Conservation (phyloP, 2,113 vertebrate species). For the Leucopternis melanops region DNA sequence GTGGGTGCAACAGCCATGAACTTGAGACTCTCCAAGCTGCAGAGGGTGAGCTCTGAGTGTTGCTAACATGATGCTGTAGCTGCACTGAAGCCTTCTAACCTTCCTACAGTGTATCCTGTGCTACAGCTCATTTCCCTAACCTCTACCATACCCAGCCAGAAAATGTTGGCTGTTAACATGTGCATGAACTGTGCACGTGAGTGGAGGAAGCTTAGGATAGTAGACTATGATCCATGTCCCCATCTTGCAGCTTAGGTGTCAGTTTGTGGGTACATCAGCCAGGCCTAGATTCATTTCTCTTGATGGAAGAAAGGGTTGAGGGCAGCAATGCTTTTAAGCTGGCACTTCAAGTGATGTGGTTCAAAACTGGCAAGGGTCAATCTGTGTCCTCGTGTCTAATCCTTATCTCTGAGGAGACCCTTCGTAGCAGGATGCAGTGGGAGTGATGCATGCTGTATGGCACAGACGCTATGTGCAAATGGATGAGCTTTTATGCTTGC, state of each 20-base stretch:
- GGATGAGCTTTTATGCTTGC: constrained; percentile 8
- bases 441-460: background rate
- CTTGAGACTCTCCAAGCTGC: constrained; percentile 53
- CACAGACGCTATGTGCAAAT: background rate
- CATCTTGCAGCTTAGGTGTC: background rate
- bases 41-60: constrained; percentile 66
- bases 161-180: background rate
- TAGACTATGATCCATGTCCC: background rate
- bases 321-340: background rate
- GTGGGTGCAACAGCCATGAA: constrained; percentile 60
- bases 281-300: background rate
- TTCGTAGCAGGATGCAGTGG: background rate
- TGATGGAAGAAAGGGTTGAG: background rate
- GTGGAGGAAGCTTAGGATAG: background rate
- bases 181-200: constrained; percentile 21
- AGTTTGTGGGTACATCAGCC: background rate
- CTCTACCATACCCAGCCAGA: background rate
- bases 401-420: background rate
- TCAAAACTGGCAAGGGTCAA: background rate
- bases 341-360: background rate
- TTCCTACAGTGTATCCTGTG: background rate
- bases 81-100: constrained; percentile 46
- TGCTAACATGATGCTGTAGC: constrained; percentile 46
- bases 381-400: background rate
- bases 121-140: constrained; percentile 40